These are phyloP conservation scores for Drosophila watanabei DNA, from an alignment of 1,140 invertebrate species.

Conservation along the genomic window DNA sequence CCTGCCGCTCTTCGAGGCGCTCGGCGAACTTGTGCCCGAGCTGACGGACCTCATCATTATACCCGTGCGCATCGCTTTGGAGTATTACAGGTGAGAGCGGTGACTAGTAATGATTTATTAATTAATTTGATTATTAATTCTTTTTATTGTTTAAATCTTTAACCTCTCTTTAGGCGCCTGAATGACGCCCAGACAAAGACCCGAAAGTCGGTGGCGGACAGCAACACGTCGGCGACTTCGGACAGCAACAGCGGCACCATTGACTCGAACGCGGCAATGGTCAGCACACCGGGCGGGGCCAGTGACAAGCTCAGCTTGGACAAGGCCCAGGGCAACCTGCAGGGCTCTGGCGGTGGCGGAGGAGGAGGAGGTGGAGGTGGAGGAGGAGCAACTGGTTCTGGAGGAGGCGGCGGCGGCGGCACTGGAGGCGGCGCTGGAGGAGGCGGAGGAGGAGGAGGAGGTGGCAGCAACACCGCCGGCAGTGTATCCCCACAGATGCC, in stretches of 20 bases:
- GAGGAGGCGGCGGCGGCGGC: neutral
- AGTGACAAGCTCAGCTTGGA: conserved; percentile 58
- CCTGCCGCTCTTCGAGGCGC: conserved; percentile 92
- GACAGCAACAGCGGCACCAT: conserved; percentile 82
- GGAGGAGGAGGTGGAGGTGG: neutral
- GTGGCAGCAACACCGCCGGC: conserved; percentile 36
- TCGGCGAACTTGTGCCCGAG: conserved; percentile 90
- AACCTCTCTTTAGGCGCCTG: conserved; percentile 56
- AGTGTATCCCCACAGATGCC: conserved; percentile 83
- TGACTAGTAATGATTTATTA: neutral
- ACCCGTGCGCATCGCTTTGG: conserved; percentile 88
- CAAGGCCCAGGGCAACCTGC: conserved; percentile 34
- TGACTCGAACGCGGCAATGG: conserved; percentile 71
- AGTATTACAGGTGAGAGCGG: conserved; percentile 86
- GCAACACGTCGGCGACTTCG: conserved; percentile 88
- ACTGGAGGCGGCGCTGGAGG: conserved; percentile 14
- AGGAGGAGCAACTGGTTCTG: conserved; percentile 5
- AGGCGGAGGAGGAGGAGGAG: neutral
- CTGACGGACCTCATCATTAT: conserved; percentile 87
- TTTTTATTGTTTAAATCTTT: neutral
- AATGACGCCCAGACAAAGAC: conserved; percentile 83
- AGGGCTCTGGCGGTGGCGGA: conserved; percentile 14
- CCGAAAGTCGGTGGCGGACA: conserved; percentile 86
- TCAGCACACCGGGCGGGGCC: conserved; percentile 49
- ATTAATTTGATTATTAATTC: neutral